Evolutionary conservation across 2,113 vertebrate species (phyloP).

Genomic region (Spea bombifrons): DNA sequence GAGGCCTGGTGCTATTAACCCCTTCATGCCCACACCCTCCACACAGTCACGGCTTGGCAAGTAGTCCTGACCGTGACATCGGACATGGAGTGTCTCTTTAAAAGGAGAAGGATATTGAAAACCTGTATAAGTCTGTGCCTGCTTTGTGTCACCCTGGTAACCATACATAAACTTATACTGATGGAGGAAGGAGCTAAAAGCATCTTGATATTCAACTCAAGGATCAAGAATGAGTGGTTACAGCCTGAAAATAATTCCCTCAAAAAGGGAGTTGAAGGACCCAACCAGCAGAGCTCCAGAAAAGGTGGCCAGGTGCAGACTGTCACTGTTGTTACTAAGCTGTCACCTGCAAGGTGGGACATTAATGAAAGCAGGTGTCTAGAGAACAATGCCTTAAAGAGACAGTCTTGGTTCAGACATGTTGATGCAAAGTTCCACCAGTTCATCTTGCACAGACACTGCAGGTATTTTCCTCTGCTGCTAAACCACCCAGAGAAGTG

Average conservation of each 20-base stretch:
- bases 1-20: no score
- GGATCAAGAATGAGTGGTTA: slow-evolving; percentile 51
- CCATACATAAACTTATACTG: slow-evolving; percentile 68
- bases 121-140: slow-evolving; percentile 67
- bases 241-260: slow-evolving; percentile 51
- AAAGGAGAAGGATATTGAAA: slow-evolving; percentile 67
- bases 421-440: slow-evolving; percentile 68
- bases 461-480: slow-evolving; percentile 73
- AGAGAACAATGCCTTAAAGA: slow-evolving; percentile 56
- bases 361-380: slow-evolving; percentile 62
- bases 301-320: slow-evolving; percentile 12
- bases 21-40: no score
- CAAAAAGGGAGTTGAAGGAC: slow-evolving; percentile 43
- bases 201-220: slow-evolving; percentile 40
- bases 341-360: slow-evolving; percentile 59
- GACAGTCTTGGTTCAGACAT: slow-evolving; percentile 63
- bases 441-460: slow-evolving; percentile 72
- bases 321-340: slow-evolving; percentile 29
- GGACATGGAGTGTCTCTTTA: slow-evolving; percentile 64
- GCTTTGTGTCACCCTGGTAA: slow-evolving; percentile 66
- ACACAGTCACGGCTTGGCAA: no score
- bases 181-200: slow-evolving; percentile 58
- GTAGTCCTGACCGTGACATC: no score
- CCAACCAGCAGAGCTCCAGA: slow-evolving; percentile 1
- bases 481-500: slow-evolving; percentile 77